phyloP scores from a whole-genome alignment of 2,113 vertebrate species.

The Salvelinus namaycush region DNA sequence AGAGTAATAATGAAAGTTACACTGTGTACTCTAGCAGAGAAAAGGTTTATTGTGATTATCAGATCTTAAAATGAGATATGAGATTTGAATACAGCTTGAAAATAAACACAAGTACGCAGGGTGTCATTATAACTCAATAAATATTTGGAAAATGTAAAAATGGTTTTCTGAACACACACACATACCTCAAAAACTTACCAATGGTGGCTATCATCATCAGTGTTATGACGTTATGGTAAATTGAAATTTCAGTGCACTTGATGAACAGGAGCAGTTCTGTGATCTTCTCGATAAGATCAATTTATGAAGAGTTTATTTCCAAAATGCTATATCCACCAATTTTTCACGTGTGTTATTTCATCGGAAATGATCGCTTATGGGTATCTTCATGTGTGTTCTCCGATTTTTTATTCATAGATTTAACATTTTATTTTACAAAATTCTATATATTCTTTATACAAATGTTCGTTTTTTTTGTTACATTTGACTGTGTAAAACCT shows the following conservation, averaged over 20 bases:
- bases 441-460: no score
- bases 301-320: not conserved
- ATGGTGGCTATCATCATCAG: not conserved
- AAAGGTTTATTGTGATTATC: constrained; percentile 45
- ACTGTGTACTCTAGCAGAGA: not conserved
- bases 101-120: constrained; percentile 22
- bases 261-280: not conserved
- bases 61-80: constrained; percentile 41
- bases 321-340: no score
- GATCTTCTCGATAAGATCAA: not conserved
- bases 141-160: not conserved
- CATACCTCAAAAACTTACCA: not conserved
- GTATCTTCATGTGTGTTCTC: no score
- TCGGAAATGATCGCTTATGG: no score
- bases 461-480: no score
- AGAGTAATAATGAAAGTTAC: no score
- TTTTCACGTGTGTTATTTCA: not conserved
- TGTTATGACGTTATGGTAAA: not conserved
- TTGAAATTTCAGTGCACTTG: not conserved
- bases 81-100: constrained; percentile 9
- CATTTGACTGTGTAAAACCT: no score
- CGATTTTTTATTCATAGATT: no score
- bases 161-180: not conserved
- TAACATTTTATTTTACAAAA: no score
- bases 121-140: not conserved